Percentiles rank a stretch among this genome's conserved stretches.
phyloP scores from a whole-genome alignment of 2,888 invertebrate species.

The Epicampocera succincta region DNA sequence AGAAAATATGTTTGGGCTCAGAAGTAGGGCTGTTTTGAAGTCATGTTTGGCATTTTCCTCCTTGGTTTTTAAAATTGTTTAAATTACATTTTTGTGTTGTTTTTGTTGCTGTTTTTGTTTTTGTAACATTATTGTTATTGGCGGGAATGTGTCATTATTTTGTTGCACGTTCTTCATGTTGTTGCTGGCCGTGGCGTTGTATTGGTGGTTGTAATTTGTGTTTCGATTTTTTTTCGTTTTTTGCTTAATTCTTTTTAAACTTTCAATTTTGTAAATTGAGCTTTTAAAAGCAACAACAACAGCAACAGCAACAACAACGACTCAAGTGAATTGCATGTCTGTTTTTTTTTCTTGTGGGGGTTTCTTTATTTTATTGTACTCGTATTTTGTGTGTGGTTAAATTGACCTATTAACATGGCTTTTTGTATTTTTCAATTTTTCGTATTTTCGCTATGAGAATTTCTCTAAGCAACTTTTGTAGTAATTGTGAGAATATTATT shows the following conservation, averaged over 20 bases:
- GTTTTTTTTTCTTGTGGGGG: slow-evolving; percentile 37
- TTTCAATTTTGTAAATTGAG: slow-evolving; percentile 64
- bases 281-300: slow-evolving; percentile 18
- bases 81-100: slow-evolving; percentile 34
- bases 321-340: slow-evolving; percentile 39
- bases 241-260: slow-evolving; percentile 45
- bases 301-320: slow-evolving; percentile 1
- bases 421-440: slow-evolving; percentile 35
- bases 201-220: slow-evolving; percentile 43
- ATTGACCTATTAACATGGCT: slow-evolving; percentile 71
- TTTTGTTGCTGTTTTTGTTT: no score
- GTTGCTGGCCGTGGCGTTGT: slow-evolving; percentile 23
- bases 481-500: slow-evolving; percentile 58
- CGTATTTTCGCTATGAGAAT: slow-evolving; percentile 44
- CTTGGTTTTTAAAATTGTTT: slow-evolving; percentile 6
- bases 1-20: no score
- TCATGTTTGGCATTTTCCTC: neutral
- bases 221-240: slow-evolving; percentile 50
- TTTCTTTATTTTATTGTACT: slow-evolving; percentile 7
- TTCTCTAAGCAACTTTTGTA: slow-evolving; percentile 24
- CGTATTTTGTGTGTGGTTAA: slow-evolving; percentile 58
- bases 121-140: slow-evolving; percentile 31
- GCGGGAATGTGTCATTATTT: slow-evolving; percentile 61
- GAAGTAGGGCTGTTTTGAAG: neutral
- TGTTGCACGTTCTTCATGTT: slow-evolving; percentile 69